Conservation (phyloP, 2,113 vertebrate species). For the Podarcis cretensis region DNA sequence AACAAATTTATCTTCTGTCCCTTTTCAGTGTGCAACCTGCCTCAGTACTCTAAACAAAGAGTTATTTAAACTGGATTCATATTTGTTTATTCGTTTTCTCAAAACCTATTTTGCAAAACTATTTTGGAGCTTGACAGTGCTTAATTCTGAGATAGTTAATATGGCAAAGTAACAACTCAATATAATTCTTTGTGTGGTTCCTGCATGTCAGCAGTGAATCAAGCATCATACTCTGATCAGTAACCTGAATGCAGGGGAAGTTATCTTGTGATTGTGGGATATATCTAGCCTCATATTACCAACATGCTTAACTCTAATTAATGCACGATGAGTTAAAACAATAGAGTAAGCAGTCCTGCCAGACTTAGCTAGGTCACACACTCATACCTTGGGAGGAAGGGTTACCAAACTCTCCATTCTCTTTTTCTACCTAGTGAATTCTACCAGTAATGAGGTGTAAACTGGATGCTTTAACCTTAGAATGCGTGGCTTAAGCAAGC, state of each 20-base stretch:
- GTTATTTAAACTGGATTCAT: background rate
- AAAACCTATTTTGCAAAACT: background rate
- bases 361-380: no score
- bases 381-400: no score
- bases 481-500: no score
- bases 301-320: no score
- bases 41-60: background rate
- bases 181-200: background rate
- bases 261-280: background rate
- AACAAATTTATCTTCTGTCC: no score
- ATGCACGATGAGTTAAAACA: no score
- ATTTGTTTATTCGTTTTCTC: background rate
- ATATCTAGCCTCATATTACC: no score
- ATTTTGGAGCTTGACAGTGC: background rate
- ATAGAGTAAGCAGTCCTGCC: no score
- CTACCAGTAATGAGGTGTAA: no score
- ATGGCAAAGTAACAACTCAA: background rate
- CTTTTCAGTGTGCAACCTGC: background rate
- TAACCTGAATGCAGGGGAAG: background rate
- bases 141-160: background rate
- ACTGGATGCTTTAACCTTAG: no score
- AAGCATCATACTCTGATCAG: background rate
- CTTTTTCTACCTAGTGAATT: no score
- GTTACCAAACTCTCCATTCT: no score
- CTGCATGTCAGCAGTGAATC: background rate